Evolutionary conservation across 2,888 invertebrate genomes (phyloP).

Genomic region (Heliconius ethilla): DNA sequence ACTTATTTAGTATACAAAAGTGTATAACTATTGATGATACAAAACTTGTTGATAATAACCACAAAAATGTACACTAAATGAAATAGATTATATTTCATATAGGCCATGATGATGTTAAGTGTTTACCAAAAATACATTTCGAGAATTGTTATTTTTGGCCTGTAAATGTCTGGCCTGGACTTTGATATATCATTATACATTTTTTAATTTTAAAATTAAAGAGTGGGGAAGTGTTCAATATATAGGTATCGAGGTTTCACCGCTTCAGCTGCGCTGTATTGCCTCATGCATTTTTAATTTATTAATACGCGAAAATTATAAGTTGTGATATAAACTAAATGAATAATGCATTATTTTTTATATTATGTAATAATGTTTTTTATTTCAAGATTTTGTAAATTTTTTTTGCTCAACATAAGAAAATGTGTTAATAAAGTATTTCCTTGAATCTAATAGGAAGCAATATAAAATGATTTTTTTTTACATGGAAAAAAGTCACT

Average conservation of each 20-base stretch:
- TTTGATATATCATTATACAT: background rate
- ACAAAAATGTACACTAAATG: no score
- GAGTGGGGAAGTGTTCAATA: background rate
- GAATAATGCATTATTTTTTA: background rate
- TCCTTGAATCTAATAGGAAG: no score
- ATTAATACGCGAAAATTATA: conserved; percentile 8
- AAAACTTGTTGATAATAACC: background rate
- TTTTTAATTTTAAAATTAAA: background rate
- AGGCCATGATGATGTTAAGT: no score
- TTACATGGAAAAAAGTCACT: no score
- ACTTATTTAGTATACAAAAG: background rate
- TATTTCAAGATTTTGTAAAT: background rate
- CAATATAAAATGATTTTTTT: no score
- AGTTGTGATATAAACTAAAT: background rate
- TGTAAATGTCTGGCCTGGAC: no score
- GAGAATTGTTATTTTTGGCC: no score
- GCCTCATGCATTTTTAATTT: conserved; percentile 16
- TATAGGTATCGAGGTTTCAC: background rate
- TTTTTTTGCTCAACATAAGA: background rate
- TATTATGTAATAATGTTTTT: background rate
- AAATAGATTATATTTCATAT: no score
- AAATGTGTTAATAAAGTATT: no score
- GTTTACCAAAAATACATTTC: no score
- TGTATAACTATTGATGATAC: no score
- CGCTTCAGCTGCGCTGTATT: conserved; percentile 5